Percentiles rank a stretch among this genome's conserved stretches.
Conservation (phyloP, 2,888 invertebrate genomes). For the Pammene aurita region DNA sequence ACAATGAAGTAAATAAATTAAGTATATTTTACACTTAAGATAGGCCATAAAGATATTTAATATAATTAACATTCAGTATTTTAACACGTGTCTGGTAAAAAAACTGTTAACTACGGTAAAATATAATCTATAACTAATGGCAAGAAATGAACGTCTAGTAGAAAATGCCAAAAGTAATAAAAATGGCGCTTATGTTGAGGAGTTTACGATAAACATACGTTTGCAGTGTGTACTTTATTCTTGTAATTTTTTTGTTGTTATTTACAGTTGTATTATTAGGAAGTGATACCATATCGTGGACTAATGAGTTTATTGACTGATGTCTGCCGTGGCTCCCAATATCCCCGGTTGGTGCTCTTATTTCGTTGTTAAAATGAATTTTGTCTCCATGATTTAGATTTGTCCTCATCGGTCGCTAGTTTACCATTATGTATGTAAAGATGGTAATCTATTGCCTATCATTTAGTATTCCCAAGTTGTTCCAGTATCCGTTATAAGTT, state of each 20-base stretch:
- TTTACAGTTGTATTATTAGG: slow-evolving; percentile 50
- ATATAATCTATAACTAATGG: slow-evolving; percentile 10
- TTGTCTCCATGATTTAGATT: slow-evolving; percentile 24
- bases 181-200: slow-evolving; percentile 78
- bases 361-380: slow-evolving; percentile 38
- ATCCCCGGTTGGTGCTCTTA: slow-evolving; percentile 75
- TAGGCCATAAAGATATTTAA: background rate
- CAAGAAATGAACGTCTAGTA: slow-evolving; percentile 37
- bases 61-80: background rate
- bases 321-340: slow-evolving; percentile 83
- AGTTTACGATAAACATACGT: slow-evolving; percentile 71
- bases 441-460: slow-evolving; percentile 23
- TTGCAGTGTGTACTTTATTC: slow-evolving; percentile 49
- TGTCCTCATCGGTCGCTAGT: slow-evolving; percentile 19
- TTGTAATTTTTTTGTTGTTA: slow-evolving; percentile 48
- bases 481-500: slow-evolving; percentile 39
- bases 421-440: slow-evolving; percentile 26
- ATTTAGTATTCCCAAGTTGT: slow-evolving; percentile 34
- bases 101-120: background rate
- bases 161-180: slow-evolving; percentile 48
- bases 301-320: slow-evolving; percentile 82
- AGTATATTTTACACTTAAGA: background rate
- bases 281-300: slow-evolving; percentile 69
- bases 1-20: background rate
- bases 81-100: background rate